A percentile compares a stretch with the other conserved stretches of the same genome.
Conservation (phyloP, 2,113 vertebrate species). For the Mohoua ochrocephala region DNA sequence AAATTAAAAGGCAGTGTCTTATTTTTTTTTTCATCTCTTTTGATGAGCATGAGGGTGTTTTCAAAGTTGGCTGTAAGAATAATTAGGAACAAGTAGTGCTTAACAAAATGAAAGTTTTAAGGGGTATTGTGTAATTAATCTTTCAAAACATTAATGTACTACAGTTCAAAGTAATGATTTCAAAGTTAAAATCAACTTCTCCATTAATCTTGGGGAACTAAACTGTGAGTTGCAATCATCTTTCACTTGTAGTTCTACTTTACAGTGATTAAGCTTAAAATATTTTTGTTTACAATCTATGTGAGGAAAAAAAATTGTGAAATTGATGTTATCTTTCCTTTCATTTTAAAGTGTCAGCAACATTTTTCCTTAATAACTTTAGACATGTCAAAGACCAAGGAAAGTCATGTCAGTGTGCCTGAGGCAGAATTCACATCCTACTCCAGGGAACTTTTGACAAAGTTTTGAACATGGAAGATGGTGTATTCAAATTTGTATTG, state of each 20-base stretch:
- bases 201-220: neutral
- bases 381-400: slow-evolving; percentile 20
- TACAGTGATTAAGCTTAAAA: neutral
- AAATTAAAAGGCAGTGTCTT: slow-evolving; percentile 1
- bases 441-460: slow-evolving; percentile 15
- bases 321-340: slow-evolving; percentile 22
- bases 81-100: neutral
- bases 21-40: neutral
- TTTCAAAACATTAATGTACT: neutral
- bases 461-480: neutral
- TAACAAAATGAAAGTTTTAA: neutral
- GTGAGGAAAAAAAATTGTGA: neutral
- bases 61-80: neutral
- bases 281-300: slow-evolving; percentile 10
- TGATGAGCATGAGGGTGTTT: neutral
- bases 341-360: slow-evolving; percentile 9
- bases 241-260: neutral
- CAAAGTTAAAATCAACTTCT: neutral
- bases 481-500: neutral
- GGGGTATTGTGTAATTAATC: neutral
- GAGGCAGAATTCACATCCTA: slow-evolving; percentile 22
- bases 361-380: neutral
- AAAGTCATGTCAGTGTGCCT: neutral
- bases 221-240: neutral
- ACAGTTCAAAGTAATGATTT: neutral